Base-by-base conservation (phyloP, 2,888 invertebrate genomes). In the Eupithecia abbreviata region DNA sequence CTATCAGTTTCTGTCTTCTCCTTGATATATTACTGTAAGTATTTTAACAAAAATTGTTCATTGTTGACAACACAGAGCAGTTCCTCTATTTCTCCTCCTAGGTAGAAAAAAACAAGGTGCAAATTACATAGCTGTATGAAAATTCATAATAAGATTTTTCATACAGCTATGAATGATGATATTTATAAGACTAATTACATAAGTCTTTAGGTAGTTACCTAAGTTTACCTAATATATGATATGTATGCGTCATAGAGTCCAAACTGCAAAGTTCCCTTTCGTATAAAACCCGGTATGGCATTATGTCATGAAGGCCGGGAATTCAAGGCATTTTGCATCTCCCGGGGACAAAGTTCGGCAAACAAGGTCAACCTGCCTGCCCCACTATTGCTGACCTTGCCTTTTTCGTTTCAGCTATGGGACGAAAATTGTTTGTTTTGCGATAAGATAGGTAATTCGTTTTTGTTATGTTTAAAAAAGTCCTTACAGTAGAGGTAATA, bases 311-410 rank as follows among this genome's bases (percentile, higher is more conserved):
- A 30, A 41, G 66, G 66, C 42, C 66, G 43, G n/a, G 43, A 42
- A 42, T 67, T n/a, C 66, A 67, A 13, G 15, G 13, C 4, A n/a
- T 45, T 68, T 45, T 68, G 43, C 67, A 45, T 69, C 47, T 62
- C 72, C 68, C 75, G 42, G 47, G 49, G 10, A 68, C 45, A 47
- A 72, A 72, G 49, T 66, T 69, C 75, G 69, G 49, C 15, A 47
- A 65, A 43, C 68, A 75, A 75, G 71, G 75, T 71, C 66, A 51
- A 13, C 41, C n/a, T 47, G 15, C 49, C 30, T 30, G 18, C 47
- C 66, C 30, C 45, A 68, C 72, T 72, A 47, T 49, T 65, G 30
- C 49, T 66, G 47, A 73, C 66, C 66, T 73, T 66, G 66, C 30
- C 65, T 30, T 47, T 65, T 30, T 41, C 9, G 42, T 41, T 55